phyloP scores from a whole-genome alignment of 2,113 vertebrate species.

The Arothron firmamentum region DNA sequence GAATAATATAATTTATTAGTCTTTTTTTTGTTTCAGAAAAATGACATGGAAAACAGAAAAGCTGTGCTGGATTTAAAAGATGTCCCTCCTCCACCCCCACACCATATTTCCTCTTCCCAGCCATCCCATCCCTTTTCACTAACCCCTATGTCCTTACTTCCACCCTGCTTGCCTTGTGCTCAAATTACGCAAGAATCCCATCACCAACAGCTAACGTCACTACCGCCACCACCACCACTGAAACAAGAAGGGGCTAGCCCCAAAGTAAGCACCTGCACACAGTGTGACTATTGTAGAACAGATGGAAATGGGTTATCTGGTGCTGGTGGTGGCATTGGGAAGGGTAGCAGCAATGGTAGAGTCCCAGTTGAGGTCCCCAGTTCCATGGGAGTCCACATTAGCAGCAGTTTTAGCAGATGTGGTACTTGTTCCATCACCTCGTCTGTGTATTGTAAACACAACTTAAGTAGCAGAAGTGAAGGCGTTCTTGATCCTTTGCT shows the following conservation, averaged over 20 bases:
- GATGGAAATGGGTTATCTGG: slow-evolving; percentile 62
- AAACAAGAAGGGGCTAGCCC: slow-evolving; percentile 76
- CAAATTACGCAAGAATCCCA: slow-evolving; percentile 71
- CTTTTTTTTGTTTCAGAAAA: slow-evolving; percentile 70
- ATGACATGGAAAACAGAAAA: slow-evolving; percentile 89
- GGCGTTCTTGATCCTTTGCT: slow-evolving; percentile 29
- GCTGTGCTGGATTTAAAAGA: slow-evolving; percentile 85
- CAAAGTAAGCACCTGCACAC: slow-evolving; percentile 93
- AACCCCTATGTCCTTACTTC: slow-evolving; percentile 71
- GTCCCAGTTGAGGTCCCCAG: slow-evolving; percentile 70
- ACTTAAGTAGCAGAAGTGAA: slow-evolving; percentile 15
- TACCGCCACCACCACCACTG: slow-evolving; percentile 68
- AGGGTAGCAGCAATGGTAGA: slow-evolving; percentile 59
- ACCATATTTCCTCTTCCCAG: slow-evolving; percentile 75
- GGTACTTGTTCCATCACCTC: slow-evolving; percentile 78
- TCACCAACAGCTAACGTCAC: slow-evolving; percentile 69
- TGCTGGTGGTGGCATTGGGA: slow-evolving; percentile 61
- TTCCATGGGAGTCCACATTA: slow-evolving; percentile 72
- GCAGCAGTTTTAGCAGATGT: slow-evolving; percentile 59
- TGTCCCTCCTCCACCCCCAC: slow-evolving; percentile 82
- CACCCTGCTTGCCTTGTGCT: slow-evolving; percentile 76
- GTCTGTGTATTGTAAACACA: slow-evolving; percentile 53
- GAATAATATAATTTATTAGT: background rate
- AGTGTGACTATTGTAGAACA: slow-evolving; percentile 72
- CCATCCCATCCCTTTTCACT: slow-evolving; percentile 80